Base-by-base conservation (phyloP, 2,888 invertebrate species). In the Troides oblongomaculatus region DNA sequence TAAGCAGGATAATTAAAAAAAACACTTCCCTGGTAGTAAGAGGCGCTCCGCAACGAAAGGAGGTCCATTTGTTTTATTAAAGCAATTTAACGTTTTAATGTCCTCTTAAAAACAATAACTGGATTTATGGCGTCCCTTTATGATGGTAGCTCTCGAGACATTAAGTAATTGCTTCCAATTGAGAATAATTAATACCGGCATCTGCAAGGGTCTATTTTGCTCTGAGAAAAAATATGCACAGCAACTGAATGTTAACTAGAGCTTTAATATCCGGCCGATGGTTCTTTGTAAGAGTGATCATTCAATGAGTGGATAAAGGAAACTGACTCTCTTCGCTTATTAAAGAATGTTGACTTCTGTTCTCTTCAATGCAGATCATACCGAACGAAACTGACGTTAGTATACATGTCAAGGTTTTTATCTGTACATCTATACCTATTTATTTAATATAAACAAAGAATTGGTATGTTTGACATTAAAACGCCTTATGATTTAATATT, bases 91-190 rank as follows among this genome's bases (percentile, higher is more conserved):
- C 72, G 5, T 72, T 79, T 79, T 78, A 78, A 79, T 73, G 74
- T 59, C 70, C 62, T 72, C 75, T 76, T 79, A 83, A 76, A 80
- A 81, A 77, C 75, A 76, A 76, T 75, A 78, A 81, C 72, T 73
- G 74, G 69, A 74, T 72, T 75, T 72, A 75, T 72, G 71, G 67
- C 68, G 60, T 75, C 77, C 72, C 74, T 75, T 75, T 71, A 78
- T 77, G 75, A 71, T 71, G 73, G 72, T 56, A 64, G 50, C 73
- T 73, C 71, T 74, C 73, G 72, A 65, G 66, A 67, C 76, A 73
- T 74, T 73, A 76, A 80, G 79, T 85, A 89, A 90, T 89, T 88
- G 89, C 78, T 81, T 84, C 84, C 86, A 90, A 90, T 90, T 90
- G 87, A 78, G 73, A 73, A 81, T 85, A 82, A 90, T 90, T 88